phyloP scores from a whole-genome alignment of 2,888 invertebrate species.

The Petrolisthes manimaculis region DNA sequence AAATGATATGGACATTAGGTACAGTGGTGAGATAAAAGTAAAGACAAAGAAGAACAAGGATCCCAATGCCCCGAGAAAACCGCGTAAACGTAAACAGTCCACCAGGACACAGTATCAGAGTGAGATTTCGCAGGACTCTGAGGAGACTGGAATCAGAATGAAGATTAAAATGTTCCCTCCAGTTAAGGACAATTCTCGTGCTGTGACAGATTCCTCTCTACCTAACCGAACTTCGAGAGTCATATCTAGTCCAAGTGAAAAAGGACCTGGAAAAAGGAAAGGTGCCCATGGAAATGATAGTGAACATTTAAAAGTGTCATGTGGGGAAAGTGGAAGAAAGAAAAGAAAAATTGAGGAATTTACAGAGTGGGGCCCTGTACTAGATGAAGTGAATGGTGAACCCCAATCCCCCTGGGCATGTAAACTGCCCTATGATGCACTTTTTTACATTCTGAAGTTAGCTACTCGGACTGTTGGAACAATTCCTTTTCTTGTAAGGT shows the following conservation, averaged over 20 bases:
- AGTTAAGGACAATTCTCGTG: conserved; percentile 32
- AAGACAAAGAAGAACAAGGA: conserved; percentile 50
- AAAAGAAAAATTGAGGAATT: conserved; percentile 47
- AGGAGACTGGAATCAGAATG: conserved; percentile 63
- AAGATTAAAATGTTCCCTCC: conserved; percentile 61
- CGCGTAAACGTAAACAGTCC: conserved; percentile 56
- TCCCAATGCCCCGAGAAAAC: conserved; percentile 49
- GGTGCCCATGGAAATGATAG: conserved; percentile 42
- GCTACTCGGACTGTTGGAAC: conserved; percentile 46
- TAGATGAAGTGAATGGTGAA: conserved; percentile 59
- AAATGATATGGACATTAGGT: conserved; percentile 37
- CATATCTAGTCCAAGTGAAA: conserved; percentile 54
- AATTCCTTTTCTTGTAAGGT: conserved; percentile 63
- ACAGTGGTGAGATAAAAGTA: conserved; percentile 52
- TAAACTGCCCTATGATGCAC: conserved; percentile 34
- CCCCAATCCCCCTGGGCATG: conserved; percentile 61
- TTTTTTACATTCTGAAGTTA: conserved; percentile 43
- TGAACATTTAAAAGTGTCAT: conserved; percentile 34
- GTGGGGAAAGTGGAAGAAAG: conserved; percentile 42
- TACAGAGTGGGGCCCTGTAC: conserved; percentile 58
- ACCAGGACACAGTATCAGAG: conserved; percentile 60
- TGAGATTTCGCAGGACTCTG: conserved; percentile 64
- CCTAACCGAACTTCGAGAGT: conserved; percentile 49
- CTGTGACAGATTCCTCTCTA: conserved; percentile 24
- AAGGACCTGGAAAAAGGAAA: conserved; percentile 53